A percentile compares a stretch with the other conserved stretches of the same genome.
Evolutionary conservation across 1,140 invertebrate genomes (phyloP).

Genomic region (Drosophila murphyi): DNA sequence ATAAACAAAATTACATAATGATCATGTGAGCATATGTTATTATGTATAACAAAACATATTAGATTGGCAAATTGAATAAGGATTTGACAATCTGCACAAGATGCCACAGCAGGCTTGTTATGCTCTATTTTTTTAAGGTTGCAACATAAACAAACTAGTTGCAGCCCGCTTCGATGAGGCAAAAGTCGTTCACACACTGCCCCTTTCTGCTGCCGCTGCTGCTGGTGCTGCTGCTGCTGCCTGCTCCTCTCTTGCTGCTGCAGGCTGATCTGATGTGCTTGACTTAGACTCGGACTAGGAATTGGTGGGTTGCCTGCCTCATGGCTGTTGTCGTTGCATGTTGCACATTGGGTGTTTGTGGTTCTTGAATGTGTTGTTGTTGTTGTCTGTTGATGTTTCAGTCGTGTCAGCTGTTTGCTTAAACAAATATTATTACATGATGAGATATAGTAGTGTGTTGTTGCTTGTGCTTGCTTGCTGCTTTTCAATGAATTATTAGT

Average conservation of each 20-base stretch:
- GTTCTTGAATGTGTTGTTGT: background rate
- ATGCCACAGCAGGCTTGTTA: background rate
- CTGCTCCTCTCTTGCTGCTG: background rate
- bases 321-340: constrained; percentile 7
- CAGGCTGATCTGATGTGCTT: background rate
- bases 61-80: background rate
- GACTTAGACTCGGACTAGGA: background rate
- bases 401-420: constrained; percentile 74
- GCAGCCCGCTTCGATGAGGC: constrained; percentile 2
- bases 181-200: constrained; percentile 10
- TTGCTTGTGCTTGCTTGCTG: constrained; percentile 3
- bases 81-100: background rate
- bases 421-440: constrained; percentile 78
- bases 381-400: constrained; percentile 45
- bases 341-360: background rate
- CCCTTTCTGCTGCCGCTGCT: background rate
- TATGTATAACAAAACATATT: too few species aligned
- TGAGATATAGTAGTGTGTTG: constrained; percentile 49
- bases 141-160: constrained; percentile 31
- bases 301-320: constrained; percentile 7
- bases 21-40: too few species aligned
- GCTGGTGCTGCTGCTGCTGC: background rate
- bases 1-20: too few species aligned
- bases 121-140: constrained; percentile 1
- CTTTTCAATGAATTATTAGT: constrained; percentile 81